phyloP scores from a whole-genome alignment of 2,113 vertebrate species.

The Notothenia coriiceps region DNA sequence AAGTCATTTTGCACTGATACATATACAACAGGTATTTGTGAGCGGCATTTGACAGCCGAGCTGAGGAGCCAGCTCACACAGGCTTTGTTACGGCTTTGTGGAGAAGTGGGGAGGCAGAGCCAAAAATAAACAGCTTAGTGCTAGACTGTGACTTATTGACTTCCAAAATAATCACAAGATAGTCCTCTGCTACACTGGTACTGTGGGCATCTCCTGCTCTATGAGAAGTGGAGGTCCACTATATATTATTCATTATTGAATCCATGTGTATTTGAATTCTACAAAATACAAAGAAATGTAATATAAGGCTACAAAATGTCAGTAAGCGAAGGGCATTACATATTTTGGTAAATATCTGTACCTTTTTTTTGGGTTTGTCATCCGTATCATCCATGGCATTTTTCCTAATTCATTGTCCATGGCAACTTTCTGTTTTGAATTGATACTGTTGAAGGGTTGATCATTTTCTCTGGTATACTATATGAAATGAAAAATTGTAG shows the following conservation, averaged over 20 bases:
- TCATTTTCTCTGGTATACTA: no score
- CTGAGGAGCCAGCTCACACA: constrained; percentile 54
- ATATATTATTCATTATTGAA: neutral
- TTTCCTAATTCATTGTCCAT: no score
- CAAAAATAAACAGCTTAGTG: constrained; percentile 69
- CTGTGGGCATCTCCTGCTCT: constrained; percentile 3
- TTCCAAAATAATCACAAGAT: constrained; percentile 33
- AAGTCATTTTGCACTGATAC: constrained; percentile 23
- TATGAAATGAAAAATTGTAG: no score
- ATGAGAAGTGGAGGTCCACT: neutral
- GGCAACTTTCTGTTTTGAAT: no score
- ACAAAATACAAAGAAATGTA: neutral
- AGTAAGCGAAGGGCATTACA: neutral
- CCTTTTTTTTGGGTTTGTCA: neutral
- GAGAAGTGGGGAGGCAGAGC: constrained; percentile 56
- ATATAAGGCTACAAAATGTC: neutral
- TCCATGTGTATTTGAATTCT: neutral
- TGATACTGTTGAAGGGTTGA: no score
- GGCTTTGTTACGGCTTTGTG: constrained; percentile 64
- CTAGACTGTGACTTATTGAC: constrained; percentile 46
- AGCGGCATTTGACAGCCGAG: constrained; percentile 43
- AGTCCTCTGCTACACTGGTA: constrained; percentile 1
- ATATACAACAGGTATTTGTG: constrained; percentile 49
- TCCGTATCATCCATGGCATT: neutral
- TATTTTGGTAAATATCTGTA: neutral